phyloP scores from a whole-genome alignment of 2,888 invertebrate genomes.

The Dicyrtomina minuta region DNA sequence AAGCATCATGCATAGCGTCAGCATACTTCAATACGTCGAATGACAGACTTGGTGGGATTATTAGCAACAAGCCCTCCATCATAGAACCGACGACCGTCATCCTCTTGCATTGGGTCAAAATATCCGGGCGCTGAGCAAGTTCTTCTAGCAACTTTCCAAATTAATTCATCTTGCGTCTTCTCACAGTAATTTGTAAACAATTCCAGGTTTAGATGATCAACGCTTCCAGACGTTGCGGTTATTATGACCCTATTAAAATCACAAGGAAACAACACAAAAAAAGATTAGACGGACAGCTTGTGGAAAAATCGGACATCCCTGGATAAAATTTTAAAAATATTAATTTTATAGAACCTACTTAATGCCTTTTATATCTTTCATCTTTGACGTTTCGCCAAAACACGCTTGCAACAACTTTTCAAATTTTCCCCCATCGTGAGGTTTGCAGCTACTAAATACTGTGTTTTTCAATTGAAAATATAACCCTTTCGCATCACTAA shows the following conservation, averaged over 20 bases:
- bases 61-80: slow-evolving; percentile 3
- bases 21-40: slow-evolving; percentile 1
- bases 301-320: too few species aligned
- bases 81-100: background rate
- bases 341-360: background rate
- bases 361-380: background rate
- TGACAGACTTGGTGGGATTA: background rate
- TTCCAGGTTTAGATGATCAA: background rate
- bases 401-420: background rate
- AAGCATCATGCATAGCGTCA: too few species aligned
- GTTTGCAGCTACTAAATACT: background rate
- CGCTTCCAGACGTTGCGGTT: background rate
- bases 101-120: slow-evolving; percentile 13
- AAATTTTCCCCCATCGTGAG: background rate
- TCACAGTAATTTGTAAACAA: slow-evolving; percentile 10
- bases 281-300: too few species aligned
- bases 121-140: slow-evolving; percentile 10
- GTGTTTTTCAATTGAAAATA: background rate
- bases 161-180: background rate
- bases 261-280: background rate
- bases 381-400: background rate
- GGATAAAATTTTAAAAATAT: background rate
- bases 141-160: slow-evolving; percentile 12
- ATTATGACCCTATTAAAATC: slow-evolving; percentile 6
- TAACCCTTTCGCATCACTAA: background rate